Evolutionary conservation across 2,888 invertebrate species (phyloP).

Genomic region (Macropis europaea): DNA sequence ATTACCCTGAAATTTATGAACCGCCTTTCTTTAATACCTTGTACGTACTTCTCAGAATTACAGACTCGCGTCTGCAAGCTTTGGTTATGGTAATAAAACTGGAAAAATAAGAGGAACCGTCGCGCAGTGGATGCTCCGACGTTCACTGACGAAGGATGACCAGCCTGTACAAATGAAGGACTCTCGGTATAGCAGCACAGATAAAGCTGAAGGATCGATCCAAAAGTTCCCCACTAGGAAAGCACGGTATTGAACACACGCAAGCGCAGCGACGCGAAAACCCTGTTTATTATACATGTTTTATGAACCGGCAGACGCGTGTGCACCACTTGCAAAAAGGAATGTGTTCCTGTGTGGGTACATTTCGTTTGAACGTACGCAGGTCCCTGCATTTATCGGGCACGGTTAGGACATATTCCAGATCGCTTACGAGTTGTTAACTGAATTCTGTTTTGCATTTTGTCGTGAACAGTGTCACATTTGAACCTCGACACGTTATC

Average conservation of each 20-base stretch:
- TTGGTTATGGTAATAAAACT: neutral
- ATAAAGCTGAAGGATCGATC: constrained; percentile 64
- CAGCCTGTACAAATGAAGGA: constrained; percentile 46
- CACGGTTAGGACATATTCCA: neutral
- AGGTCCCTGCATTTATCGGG: neutral
- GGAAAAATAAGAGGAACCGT: constrained; percentile 14
- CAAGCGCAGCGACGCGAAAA: constrained; percentile 58
- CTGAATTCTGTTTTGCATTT: constrained; percentile 2
- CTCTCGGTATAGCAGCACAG: constrained; percentile 36
- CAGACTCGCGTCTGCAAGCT: neutral
- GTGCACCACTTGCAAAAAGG: constrained; percentile 29
- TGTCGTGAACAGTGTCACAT: no score
- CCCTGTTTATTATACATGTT: constrained; percentile 69
- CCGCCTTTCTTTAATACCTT: no score
- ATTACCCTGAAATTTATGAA: no score
- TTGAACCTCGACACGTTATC: neutral
- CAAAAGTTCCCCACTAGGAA: constrained; percentile 38
- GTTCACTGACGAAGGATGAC: constrained; percentile 43
- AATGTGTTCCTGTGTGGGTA: constrained; percentile 33
- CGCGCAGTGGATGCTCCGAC: constrained; percentile 16
- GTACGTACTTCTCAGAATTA: no score
- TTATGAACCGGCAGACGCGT: constrained; percentile 57
- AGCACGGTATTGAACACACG: constrained; percentile 44
- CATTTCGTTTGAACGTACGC: constrained; percentile 13
- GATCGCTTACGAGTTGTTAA: neutral